phyloP scores from a whole-genome alignment of 2,797 vertebrate genomes.

The Anguilla anguilla region DNA sequence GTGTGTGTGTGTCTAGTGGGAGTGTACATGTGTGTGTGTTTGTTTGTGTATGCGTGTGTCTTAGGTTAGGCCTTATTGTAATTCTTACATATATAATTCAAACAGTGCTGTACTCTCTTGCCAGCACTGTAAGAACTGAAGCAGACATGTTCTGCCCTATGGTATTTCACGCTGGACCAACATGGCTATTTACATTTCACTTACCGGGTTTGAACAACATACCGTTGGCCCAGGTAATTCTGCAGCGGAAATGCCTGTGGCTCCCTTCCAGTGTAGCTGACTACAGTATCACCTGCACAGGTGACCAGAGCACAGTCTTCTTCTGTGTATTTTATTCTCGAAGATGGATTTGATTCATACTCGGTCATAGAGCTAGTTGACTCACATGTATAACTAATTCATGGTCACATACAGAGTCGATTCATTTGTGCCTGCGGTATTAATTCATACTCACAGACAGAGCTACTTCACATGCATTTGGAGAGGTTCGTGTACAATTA shows the following conservation, averaged over 20 bases:
- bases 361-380: background rate
- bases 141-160: background rate
- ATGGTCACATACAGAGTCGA: background rate
- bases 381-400: background rate
- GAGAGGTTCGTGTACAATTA: background rate
- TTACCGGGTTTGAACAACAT: background rate
- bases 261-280: background rate
- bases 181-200: background rate
- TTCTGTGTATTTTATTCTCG: background rate
- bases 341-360: background rate
- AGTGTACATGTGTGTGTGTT: constrained; percentile 29
- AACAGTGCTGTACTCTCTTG: background rate
- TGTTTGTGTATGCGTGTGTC: constrained; percentile 40
- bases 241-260: background rate
- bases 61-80: background rate
- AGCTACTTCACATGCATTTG: background rate
- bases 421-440: background rate
- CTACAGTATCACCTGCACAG: background rate
- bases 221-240: background rate
- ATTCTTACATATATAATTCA: background rate
- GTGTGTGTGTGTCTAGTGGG: constrained; percentile 32
- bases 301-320: background rate
- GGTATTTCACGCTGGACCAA: constrained; percentile 2
- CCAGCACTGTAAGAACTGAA: background rate
- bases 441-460: constrained; percentile 16